Evolutionary conservation across 2,113 vertebrate species (phyloP).

Genomic region (Struthio camelus): DNA sequence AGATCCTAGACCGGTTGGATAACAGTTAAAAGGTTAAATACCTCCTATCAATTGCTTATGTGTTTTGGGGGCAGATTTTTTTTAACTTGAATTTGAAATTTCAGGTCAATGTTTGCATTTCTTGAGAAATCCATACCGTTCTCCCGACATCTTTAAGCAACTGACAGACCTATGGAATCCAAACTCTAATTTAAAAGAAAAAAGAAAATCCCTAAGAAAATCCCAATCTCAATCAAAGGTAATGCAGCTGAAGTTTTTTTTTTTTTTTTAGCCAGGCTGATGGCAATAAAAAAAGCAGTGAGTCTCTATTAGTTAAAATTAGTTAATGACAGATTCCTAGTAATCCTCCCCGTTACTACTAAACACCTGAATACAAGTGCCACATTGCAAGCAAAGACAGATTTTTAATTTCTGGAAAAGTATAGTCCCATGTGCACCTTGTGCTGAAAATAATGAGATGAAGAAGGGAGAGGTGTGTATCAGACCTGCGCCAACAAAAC

Average conservation of each 20-base stretch:
- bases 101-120: not conserved
- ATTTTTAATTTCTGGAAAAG: not conserved
- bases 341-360: slow-evolving; percentile 11
- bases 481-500: slow-evolving; percentile 19
- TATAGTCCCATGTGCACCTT: not conserved
- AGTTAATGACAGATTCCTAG: not conserved
- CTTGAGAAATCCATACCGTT: slow-evolving; percentile 24
- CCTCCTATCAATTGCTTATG: not conserved
- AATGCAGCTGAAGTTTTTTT: not conserved
- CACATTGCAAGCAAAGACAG: not conserved
- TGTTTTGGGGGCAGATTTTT: not conserved
- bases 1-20: not conserved
- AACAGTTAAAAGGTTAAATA: slow-evolving; percentile 12
- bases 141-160: slow-evolving; percentile 36
- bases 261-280: not conserved
- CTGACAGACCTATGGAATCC: slow-evolving; percentile 27
- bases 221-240: slow-evolving; percentile 13
- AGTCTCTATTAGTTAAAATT: slow-evolving; percentile 2
- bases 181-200: slow-evolving; percentile 51
- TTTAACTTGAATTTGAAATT: slow-evolving; percentile 17
- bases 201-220: slow-evolving; percentile 41
- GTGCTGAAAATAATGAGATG: not conserved
- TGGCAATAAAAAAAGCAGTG: not conserved
- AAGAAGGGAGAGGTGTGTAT: not conserved
- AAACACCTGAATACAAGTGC: not conserved